phyloP scores from a whole-genome alignment of 2,888 invertebrate genomes.

The Crossocerus cetratus region DNA sequence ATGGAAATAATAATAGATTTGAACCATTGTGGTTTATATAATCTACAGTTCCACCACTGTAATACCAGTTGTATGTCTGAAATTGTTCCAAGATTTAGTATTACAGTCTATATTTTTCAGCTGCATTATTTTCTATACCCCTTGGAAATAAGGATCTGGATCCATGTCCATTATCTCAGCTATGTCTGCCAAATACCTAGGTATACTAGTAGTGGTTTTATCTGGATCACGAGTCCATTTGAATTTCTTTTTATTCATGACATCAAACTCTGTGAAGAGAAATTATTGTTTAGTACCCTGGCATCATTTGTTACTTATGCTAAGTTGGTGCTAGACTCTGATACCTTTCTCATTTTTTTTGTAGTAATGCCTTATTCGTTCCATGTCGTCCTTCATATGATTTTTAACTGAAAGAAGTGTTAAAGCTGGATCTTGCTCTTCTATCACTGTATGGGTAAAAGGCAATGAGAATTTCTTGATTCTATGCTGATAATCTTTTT shows the following conservation, averaged over 20 bases:
- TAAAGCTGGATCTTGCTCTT: constrained; percentile 66
- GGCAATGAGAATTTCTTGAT: not conserved
- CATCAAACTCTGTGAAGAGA: constrained; percentile 50
- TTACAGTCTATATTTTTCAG: not conserved
- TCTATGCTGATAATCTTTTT: not conserved
- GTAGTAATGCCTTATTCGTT: constrained; percentile 60
- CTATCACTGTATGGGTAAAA: constrained; percentile 53
- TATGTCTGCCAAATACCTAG: constrained; percentile 67
- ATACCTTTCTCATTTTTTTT: constrained; percentile 59
- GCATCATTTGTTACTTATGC: constrained; percentile 1
- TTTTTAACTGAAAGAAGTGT: constrained; percentile 64
- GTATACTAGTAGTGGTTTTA: constrained; percentile 48
- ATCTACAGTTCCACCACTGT: constrained; percentile 69
- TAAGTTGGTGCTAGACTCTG: not conserved
- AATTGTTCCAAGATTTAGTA: constrained; percentile 24
- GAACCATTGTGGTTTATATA: constrained; percentile 50
- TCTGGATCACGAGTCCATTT: constrained; percentile 46
- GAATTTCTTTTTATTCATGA: constrained; percentile 51
- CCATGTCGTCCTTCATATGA: constrained; percentile 62
- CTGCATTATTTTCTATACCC: constrained; percentile 55
- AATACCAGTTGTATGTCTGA: constrained; percentile 74
- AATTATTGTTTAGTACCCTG: not conserved
- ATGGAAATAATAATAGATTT: constrained; percentile 70
- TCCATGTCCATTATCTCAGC: constrained; percentile 69
- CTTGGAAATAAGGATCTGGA: constrained; percentile 72